Conservation (phyloP, 2,113 vertebrate genomes). For the Cyprinodon tularosa region DNA sequence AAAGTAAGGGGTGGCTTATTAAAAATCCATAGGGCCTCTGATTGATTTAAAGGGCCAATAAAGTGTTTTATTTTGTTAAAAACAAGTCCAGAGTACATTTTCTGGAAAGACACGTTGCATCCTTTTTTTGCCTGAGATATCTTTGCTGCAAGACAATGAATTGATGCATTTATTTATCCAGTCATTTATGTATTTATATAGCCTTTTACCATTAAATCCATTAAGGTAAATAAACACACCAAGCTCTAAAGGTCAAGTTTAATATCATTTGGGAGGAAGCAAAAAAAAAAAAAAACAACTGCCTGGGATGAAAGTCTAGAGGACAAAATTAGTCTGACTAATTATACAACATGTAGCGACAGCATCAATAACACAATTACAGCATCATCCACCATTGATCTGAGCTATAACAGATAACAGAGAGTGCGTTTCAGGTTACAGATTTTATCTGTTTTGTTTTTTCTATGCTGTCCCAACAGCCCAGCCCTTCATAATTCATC, state of each 20-base stretch:
- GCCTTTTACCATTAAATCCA: no score
- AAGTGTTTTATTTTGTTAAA: no score
- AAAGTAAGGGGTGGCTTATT: not conserved
- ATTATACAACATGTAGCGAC: not conserved
- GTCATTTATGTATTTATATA: no score
- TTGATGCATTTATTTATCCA: no score
- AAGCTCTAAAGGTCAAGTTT: not conserved
- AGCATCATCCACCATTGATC: constrained; percentile 40
- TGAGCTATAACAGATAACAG: constrained; percentile 2
- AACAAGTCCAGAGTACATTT: no score
- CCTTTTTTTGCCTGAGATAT: not conserved
- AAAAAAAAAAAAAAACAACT: not conserved
- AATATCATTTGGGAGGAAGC: not conserved
- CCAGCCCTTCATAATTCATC: not conserved
- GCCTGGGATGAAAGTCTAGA: not conserved
- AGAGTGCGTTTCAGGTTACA: constrained; percentile 27
- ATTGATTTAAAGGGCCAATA: not conserved
- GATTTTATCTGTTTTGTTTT: constrained; percentile 4
- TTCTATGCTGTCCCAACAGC: constrained; percentile 2
- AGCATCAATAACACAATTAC: constrained; percentile 24
- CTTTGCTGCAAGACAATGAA: not conserved
- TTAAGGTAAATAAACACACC: not conserved
- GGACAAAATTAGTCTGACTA: not conserved
- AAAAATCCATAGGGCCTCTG: not conserved
- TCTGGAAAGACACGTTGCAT: not conserved